Base-by-base conservation (phyloP, 2,113 vertebrate species). In the Periophthalmodon schlosseri region DNA sequence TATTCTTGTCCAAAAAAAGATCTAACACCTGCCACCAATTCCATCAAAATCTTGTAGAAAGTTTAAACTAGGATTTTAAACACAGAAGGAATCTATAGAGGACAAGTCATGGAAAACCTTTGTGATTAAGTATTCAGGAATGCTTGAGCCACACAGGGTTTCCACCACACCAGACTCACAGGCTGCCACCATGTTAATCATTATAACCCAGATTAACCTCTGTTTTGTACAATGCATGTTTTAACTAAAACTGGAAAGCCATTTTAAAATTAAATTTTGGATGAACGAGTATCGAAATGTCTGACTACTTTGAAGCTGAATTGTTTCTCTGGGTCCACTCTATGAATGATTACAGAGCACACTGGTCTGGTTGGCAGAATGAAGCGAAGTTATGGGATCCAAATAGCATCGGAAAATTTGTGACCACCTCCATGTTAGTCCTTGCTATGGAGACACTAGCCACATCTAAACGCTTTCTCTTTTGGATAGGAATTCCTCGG, bases 271-370 rank as follows among this genome's bases (percentile, higher is more conserved):
- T 80, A 79, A 86, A 89, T 88, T n/a, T 88, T 73, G 69, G 78
- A 82, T 84, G 72, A 79, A 70, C 76, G 66, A 80, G 84, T 20
- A 87, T 75, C 72, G 61, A 49, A 67, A 21, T 77, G 73, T 81
- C 82, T 88, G 87, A 89, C 86, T 79, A 88, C 88, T 90, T 76
- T 86, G 81, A 86, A 84, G 83, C 86, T 85, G 54, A 68, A n/a
- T 74, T 81, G 83, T 84, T 84, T 82, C 74, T 76, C 77, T 44
- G 60, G 77, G 84, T 82, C 87, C 78, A 50, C 73, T 76, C 77
- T 81, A 64, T 68, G 24, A 76, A 71, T 64, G 88, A 92, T 91
- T 89, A 91, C 83, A 91, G 86, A 92, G 81, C 74, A 79, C 83
- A 84, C 83, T 65, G 63, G 63, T 75, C 61, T 28, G 74, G 63